Conservation (phyloP, 2,113 vertebrate species). For the Rhea pennata region DNA sequence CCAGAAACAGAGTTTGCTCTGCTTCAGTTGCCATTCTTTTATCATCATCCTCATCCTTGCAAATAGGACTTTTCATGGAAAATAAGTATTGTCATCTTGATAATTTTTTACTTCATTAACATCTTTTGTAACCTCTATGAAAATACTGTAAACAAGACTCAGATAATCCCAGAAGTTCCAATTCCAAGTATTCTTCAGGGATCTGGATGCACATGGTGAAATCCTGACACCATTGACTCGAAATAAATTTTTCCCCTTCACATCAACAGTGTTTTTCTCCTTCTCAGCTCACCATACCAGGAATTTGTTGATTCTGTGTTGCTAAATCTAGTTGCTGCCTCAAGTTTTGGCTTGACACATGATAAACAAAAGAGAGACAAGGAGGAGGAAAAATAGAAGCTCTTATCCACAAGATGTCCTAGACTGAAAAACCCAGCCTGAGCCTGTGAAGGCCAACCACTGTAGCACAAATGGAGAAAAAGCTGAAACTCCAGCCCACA, state of each 20-base stretch:
- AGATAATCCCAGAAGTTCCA: neutral
- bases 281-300: slow-evolving; percentile 44
- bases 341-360: slow-evolving; percentile 19
- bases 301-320: slow-evolving; percentile 58
- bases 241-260: slow-evolving; percentile 40
- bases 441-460: neutral
- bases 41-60: neutral
- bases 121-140: neutral
- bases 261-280: slow-evolving; percentile 29
- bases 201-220: neutral
- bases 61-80: neutral
- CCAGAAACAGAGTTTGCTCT: neutral
- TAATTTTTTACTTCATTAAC: neutral
- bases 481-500: neutral
- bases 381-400: slow-evolving; percentile 8
- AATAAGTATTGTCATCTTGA: neutral
- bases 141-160: neutral
- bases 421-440: neutral
- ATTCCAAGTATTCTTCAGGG: slow-evolving; percentile 28
- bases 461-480: neutral
- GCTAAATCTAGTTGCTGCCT: slow-evolving; percentile 57
- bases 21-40: neutral
- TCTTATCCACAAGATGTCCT: neutral
- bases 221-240: slow-evolving; percentile 34
- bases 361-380: slow-evolving; percentile 3